Base-by-base conservation (phyloP, 2,797 vertebrate species). In the Petrocephalus sullivani region DNA sequence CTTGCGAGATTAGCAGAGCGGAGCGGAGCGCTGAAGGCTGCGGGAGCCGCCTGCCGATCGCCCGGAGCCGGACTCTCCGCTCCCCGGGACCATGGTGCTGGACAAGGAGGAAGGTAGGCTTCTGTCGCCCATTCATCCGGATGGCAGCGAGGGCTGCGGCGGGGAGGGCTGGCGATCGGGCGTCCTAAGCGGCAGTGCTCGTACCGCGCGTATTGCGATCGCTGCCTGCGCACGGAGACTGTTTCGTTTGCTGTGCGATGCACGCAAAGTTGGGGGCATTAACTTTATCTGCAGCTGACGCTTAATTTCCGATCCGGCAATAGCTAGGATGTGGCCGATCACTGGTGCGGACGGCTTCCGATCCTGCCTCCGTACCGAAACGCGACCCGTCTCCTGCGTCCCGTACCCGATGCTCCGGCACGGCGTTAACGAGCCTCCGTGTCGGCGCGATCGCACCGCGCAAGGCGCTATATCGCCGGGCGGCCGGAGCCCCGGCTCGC, bases 91-190 rank as follows among this genome's bases (percentile, higher is more conserved):
- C 96, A 99, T 99, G 98, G 98, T 99, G 96, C 95, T 99, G 95
- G 98, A 99, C 97, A 99, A 99, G 98, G 98, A 99, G 96, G 98
- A 99, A 96, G 98, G 98, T 99, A 96, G 97, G 98, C 98, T 95
- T 67, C 85, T 87, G 67, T 64, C 46, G 88, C 87, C 33, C 86
- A 60, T 89, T 87, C 87, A 75, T 83, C 9, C 33, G 19, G 16
- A 54, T 83, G 81, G 53, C 81, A 83, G 19, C 49, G 14, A 82
- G 75, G 12, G 37, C n/a, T 28, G 46, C 46, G 7, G n/a, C 14
- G 37, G 41, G 19, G 71, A 21, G 60, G 41, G 56, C 51, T 54
- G 54, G 6, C 86, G 14, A 19, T 41, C 14, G 4, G 10, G 54
- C 37, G 10, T 14, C 4, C 58, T 0, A 83, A 28, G 3, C 49